Evolutionary conservation across 1,140 invertebrate species (phyloP).

Genomic region (Chionoecetes opilio): DNA sequence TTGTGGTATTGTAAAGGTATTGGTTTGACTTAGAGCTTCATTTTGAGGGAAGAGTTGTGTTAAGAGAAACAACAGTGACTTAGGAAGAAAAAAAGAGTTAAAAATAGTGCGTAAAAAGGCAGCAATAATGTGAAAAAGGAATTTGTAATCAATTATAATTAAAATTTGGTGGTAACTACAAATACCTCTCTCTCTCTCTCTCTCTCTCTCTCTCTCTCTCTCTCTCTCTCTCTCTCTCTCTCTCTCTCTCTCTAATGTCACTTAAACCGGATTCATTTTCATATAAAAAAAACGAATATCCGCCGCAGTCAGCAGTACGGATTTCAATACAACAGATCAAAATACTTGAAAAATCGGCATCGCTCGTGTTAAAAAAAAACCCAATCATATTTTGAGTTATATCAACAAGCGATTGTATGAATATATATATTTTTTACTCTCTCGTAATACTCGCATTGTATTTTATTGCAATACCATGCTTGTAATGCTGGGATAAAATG

Average conservation of each 20-base stretch:
- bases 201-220: slow-evolving; percentile 7
- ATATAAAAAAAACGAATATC: neutral
- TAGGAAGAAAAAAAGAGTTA: no score
- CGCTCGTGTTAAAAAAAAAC: neutral
- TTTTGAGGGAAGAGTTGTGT: no score
- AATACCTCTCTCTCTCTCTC: neutral
- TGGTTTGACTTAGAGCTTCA: no score
- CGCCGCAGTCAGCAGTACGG: neutral
- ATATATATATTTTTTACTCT: no score
- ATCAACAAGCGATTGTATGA: neutral
- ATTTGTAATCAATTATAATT: no score
- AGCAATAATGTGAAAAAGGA: no score
- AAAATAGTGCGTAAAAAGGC: no score
- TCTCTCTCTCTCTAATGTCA: neutral
- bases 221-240: slow-evolving; percentile 16
- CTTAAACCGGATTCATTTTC: neutral
- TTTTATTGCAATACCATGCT: no score
- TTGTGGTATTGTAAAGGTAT: no score
- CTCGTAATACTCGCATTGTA: no score
- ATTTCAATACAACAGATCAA: slow-evolving; percentile 15
- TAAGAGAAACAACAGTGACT: no score
- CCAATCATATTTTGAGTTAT: neutral
- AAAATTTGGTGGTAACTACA: neutral
- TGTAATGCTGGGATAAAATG: no score
- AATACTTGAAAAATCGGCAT: neutral